Conservation (phyloP, 2,113 vertebrate genomes). For the Ptilonorhynchus violaceus region DNA sequence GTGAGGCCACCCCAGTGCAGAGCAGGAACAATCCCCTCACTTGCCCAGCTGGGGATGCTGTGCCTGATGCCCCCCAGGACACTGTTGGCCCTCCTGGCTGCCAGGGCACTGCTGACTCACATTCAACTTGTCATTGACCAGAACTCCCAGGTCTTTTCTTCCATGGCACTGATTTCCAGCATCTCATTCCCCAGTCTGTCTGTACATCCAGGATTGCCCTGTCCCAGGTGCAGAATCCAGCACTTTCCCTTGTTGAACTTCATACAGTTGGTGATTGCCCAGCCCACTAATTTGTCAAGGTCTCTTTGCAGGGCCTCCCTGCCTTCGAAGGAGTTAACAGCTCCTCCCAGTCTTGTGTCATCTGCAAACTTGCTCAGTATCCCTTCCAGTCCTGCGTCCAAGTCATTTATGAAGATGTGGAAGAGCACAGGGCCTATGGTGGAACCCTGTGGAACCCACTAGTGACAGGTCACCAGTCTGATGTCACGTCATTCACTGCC, state of each 20-base stretch:
- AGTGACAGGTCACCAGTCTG: not conserved
- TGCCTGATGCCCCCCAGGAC: no score
- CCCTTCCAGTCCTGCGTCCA: not conserved
- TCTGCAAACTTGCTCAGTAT: not conserved
- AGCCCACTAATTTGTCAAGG: not conserved
- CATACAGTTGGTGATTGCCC: not conserved
- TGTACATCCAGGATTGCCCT: rapidly evolving
- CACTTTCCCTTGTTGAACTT: not conserved
- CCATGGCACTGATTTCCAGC: not conserved
- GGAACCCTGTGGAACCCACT: not conserved
- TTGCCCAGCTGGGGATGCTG: rapidly evolving
- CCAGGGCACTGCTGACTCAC: not conserved
- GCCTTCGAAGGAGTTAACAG: not conserved
- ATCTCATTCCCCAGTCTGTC: not conserved
- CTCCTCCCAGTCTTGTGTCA: not conserved
- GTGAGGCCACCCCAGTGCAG: rapidly evolving
- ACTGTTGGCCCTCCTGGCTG: not conserved
- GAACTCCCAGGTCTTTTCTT: not conserved
- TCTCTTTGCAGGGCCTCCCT: not conserved
- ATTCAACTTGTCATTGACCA: rapidly evolving
- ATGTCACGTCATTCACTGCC: not conserved
- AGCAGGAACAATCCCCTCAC: not conserved
- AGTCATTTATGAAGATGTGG: not conserved
- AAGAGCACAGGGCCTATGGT: not conserved
- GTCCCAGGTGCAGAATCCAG: not conserved